A percentile compares a stretch with the other conserved stretches of the same genome.
phyloP scores from a whole-genome alignment of 2,113 vertebrate species.

The Sminthopsis crassicaudata region DNA sequence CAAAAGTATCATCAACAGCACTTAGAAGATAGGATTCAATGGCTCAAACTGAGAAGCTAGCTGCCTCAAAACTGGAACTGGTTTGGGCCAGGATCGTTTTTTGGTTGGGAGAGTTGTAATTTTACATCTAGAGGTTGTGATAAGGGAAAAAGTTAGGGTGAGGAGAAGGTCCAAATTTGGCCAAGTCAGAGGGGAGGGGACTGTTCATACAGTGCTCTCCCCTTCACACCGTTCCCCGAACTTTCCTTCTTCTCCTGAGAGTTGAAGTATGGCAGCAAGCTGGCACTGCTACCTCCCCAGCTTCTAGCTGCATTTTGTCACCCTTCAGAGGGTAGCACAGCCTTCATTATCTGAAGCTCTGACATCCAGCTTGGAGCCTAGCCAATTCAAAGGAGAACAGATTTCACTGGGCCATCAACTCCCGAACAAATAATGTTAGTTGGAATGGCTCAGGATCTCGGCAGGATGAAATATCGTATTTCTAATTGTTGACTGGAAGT shows the following conservation, averaged over 20 bases:
- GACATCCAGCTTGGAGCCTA: background rate
- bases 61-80: conserved; percentile 32
- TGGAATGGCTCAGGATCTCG: background rate
- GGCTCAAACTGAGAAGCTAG: background rate
- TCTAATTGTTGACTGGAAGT: background rate
- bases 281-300: background rate
- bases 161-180: conserved; percentile 1
- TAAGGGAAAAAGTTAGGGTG: background rate
- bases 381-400: background rate
- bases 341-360: conserved; percentile 31
- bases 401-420: conserved; percentile 38
- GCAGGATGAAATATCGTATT: background rate
- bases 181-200: conserved; percentile 7
- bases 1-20: background rate
- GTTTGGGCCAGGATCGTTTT: background rate
- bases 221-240: background rate
- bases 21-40: background rate
- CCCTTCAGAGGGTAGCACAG: conserved; percentile 21
- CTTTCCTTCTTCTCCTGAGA: background rate
- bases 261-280: conserved; percentile 41
- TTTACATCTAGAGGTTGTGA: background rate
- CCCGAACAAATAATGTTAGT: background rate
- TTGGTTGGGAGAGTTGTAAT: background rate
- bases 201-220: background rate
- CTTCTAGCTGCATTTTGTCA: conserved; percentile 35